Base-by-base conservation (phyloP, 2,113 vertebrate species). In the Caranx ignobilis region DNA sequence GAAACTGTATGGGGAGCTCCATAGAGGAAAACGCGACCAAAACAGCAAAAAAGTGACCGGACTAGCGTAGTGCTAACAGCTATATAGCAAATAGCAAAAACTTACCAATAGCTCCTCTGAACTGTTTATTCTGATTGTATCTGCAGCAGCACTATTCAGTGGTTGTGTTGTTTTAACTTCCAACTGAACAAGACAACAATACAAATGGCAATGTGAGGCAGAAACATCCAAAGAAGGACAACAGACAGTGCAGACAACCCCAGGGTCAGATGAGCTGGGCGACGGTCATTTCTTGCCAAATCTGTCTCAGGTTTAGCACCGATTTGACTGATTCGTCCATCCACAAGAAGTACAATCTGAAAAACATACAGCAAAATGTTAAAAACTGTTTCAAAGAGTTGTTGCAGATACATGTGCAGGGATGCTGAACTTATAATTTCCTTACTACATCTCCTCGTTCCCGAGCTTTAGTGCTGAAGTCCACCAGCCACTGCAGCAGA, bases 121-220 rank as follows among this genome's bases (percentile, higher is more conserved):
- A 52, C 18, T 26, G 4, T 50, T 50, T 21, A 52, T 39, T 39
- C 2, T 4, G 11, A 62, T 7, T 7, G 6, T 73, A 35, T 71
- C 18, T 19, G 5, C 3, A 32, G 50, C 21, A 19, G 54, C 11
- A 9, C 59, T 0, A 0, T 16, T 85, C 66, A 0, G 37, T 13
- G 19, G 37, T 50, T 34, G 3, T 43, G 39, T n/a, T 78, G 34
- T 0, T 0, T 26, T n/a, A 66, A 6, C 1, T 21, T 83, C 75
- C 62, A 81, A 6, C n/a, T 12, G 0, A 64, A 62, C 80, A 37
- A 68, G 52, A 88, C 56, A 59, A 66, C 18, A 48, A 54, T 73
- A 54, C 55, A 89, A 52, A 85, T 11, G 13, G 74, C 47, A 43
- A 81, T 26, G 12, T 48, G 54, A 81, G 83, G 83, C 52, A 81